A percentile compares a stretch with the other conserved stretches of the same genome.
These are phyloP conservation scores for Platanista minor DNA, from an alignment of 2,113 vertebrate genomes.

Conservation along the genomic window DNA sequence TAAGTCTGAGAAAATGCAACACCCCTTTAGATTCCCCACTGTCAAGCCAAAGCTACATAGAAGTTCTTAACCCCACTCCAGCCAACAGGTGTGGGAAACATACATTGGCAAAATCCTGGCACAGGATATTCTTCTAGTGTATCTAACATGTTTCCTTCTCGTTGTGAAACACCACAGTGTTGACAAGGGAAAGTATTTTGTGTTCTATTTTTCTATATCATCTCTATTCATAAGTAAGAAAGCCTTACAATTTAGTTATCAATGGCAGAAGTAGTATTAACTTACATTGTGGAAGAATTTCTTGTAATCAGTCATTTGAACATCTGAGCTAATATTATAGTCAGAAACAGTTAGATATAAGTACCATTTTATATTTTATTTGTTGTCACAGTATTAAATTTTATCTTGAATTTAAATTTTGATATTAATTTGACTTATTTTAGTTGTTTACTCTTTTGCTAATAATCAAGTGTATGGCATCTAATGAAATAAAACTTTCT, in stretches of 20 bases:
- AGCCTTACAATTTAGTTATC: background rate
- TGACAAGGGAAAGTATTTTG: background rate
- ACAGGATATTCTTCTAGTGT: background rate
- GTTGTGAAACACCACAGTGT: background rate
- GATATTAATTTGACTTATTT: background rate
- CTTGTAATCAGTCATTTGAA: background rate
- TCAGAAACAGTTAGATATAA: background rate
- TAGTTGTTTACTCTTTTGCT: background rate
- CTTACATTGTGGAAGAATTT: background rate
- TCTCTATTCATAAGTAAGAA: background rate
- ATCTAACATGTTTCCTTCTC: background rate
- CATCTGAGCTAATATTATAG: background rate
- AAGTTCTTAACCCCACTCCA: background rate
- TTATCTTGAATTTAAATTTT: background rate
- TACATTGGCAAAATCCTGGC: background rate
- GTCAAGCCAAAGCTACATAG: background rate
- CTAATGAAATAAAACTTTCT: background rate
- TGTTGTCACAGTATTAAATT: background rate
- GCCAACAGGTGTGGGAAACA: background rate
- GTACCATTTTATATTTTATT: background rate
- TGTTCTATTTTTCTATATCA: background rate
- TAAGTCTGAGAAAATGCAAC: background rate
- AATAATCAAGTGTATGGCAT: background rate
- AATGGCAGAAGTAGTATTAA: background rate
- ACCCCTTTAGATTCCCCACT: background rate